These are phyloP conservation scores for Theretra japonica DNA, from an alignment of 2,888 invertebrate genomes.

Conservation along the genomic window DNA sequence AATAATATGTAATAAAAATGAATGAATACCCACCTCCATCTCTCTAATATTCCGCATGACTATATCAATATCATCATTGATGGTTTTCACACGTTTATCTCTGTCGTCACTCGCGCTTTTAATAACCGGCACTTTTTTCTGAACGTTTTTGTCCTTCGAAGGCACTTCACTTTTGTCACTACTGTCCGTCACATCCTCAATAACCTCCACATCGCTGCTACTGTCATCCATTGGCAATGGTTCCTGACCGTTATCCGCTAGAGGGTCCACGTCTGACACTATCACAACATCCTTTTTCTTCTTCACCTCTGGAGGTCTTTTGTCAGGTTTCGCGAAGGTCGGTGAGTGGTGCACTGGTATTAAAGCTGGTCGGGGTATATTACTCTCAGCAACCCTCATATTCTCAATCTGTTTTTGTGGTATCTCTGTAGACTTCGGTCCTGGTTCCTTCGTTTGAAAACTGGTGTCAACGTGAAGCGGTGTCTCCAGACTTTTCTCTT, in stretches of 20 bases:
- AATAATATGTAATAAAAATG: slow-evolving; percentile 7
- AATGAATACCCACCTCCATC: slow-evolving; percentile 66
- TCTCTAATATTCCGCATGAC: slow-evolving; percentile 74
- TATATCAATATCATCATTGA: slow-evolving; percentile 67
- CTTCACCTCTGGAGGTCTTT: slow-evolving; percentile 71
- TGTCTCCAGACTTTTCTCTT: slow-evolving; percentile 58
- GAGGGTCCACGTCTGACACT: slow-evolving; percentile 72
- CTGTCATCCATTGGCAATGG: slow-evolving; percentile 75
- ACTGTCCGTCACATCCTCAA: slow-evolving; percentile 67
- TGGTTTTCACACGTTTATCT: slow-evolving; percentile 58
- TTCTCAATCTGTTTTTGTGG: slow-evolving; percentile 69
- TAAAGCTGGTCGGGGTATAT: slow-evolving; percentile 71
- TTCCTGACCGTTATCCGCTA: slow-evolving; percentile 62
- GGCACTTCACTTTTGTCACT: slow-evolving; percentile 76
- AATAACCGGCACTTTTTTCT: slow-evolving; percentile 46
- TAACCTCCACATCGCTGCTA: slow-evolving; percentile 79
- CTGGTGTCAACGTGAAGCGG: slow-evolving; percentile 71
- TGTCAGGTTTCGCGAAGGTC: slow-evolving; percentile 77
- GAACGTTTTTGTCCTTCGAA: slow-evolving; percentile 52
- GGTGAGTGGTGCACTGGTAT: slow-evolving; percentile 75
- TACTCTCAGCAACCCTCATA: slow-evolving; percentile 70
- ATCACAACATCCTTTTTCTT: slow-evolving; percentile 76
- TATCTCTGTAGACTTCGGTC: slow-evolving; percentile 59
- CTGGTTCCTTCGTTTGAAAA: slow-evolving; percentile 62
- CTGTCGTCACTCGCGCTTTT: slow-evolving; percentile 52